These are phyloP conservation scores for Osmoderma eremita DNA, from an alignment of 2,888 invertebrate species.

Conservation along the genomic window DNA sequence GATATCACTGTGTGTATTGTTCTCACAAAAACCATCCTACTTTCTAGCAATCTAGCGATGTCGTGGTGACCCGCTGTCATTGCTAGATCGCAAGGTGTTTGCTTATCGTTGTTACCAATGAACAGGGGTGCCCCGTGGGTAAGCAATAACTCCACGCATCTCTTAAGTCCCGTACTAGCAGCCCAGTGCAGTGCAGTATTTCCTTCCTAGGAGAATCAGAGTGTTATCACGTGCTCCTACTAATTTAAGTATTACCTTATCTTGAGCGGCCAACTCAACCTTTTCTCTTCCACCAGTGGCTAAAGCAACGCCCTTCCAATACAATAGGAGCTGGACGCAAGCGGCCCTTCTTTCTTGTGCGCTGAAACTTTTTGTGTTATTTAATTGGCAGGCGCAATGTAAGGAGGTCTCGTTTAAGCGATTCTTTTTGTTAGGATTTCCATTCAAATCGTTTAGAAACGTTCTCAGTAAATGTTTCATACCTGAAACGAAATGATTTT, in stretches of 20 bases:
- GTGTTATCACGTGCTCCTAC: neutral
- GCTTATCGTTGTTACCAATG: constrained; percentile 70
- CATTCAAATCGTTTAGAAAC: constrained; percentile 72
- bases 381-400: constrained; percentile 70
- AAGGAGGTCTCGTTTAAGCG: constrained; percentile 71
- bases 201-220: constrained; percentile 64
- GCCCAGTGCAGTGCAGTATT: constrained; percentile 77
- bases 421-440: constrained; percentile 76
- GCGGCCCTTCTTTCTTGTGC: constrained; percentile 69
- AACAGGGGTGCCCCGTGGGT: constrained; percentile 71
- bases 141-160: constrained; percentile 72
- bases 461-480: constrained; percentile 71
- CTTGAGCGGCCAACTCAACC: constrained; percentile 69
- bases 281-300: constrained; percentile 68
- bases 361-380: constrained; percentile 64
- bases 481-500: constrained; percentile 51
- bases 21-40: constrained; percentile 75
- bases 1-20: neutral
- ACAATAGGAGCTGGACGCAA: constrained; percentile 71
- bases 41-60: constrained; percentile 73
- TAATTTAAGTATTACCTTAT: constrained; percentile 63
- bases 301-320: constrained; percentile 70
- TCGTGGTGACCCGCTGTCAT: constrained; percentile 69
- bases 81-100: constrained; percentile 74
- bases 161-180: constrained; percentile 69